phyloP scores from a whole-genome alignment of 2,888 invertebrate genomes.

The Brassicogethes aeneus region DNA sequence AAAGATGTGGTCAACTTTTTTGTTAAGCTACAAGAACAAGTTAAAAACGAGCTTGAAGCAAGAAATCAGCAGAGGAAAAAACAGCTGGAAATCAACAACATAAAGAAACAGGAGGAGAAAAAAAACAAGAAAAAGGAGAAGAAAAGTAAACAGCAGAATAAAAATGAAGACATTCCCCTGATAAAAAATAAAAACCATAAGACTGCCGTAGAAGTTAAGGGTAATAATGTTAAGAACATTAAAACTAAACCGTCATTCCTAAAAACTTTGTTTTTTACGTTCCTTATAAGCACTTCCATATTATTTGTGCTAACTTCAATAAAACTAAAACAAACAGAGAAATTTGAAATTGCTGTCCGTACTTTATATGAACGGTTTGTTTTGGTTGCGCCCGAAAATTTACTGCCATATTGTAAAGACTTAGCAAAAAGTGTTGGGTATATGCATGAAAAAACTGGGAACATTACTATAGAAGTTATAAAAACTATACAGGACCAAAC shows the following conservation, averaged over 20 bases:
- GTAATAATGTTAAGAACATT: conserved; percentile 10
- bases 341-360: conserved; percentile 19
- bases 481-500: no score
- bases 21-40: conserved; percentile 38
- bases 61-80: conserved; percentile 28
- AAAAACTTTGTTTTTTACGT: conserved; percentile 12
- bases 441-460: conserved; percentile 20
- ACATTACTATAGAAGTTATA: conserved; percentile 8
- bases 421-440: conserved; percentile 16
- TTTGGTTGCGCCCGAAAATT: conserved; percentile 17
- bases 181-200: conserved; percentile 11
- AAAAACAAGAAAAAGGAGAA: conserved; percentile 25
- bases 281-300: conserved; percentile 13
- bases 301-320: conserved; percentile 26
- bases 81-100: conserved; percentile 25
- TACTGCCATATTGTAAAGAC: conserved; percentile 15
- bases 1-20: conserved; percentile 52
- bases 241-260: conserved; percentile 13
- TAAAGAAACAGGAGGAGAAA: conserved; percentile 27
- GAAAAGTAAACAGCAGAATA: conserved; percentile 14
- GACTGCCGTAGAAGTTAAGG: conserved; percentile 1
- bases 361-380: conserved; percentile 17
- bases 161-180: conserved; percentile 4
- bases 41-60: conserved; percentile 39
- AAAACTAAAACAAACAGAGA: conserved; percentile 17